A percentile compares a stretch with the other conserved stretches of the same genome.
Conservation (phyloP, 2,113 vertebrate genomes). For the Trogon melanurus region DNA sequence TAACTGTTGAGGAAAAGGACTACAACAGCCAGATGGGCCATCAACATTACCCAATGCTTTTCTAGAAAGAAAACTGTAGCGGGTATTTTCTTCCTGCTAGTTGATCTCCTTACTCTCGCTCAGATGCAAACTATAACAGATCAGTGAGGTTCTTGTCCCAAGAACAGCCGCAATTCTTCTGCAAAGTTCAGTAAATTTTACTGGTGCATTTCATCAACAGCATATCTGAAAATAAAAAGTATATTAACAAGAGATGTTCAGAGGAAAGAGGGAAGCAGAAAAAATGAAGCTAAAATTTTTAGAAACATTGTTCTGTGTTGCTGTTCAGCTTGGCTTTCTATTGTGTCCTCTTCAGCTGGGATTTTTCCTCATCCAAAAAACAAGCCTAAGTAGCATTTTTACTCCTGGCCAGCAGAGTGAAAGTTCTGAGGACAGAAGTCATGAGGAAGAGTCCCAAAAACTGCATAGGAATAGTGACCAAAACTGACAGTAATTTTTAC, state of each 20-base stretch:
- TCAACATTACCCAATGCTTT: neutral
- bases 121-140: neutral
- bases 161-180: neutral
- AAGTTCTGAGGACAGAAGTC: neutral
- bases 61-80: neutral
- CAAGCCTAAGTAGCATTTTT: neutral
- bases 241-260: neutral
- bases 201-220: neutral
- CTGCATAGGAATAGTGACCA: neutral
- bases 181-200: neutral
- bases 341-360: neutral
- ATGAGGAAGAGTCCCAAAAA: neutral
- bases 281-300: neutral
- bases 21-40: neutral
- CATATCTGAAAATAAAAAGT: neutral
- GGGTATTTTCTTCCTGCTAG: neutral
- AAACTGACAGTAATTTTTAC: neutral
- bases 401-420: neutral
- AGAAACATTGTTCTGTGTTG: neutral
- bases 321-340: neutral
- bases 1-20: neutral
- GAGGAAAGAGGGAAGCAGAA: neutral
- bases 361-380: neutral
- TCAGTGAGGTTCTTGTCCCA: neutral
- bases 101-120: neutral